Evolutionary conservation across 1,140 invertebrate species (phyloP), one percentile per base, ranked within the genome.

Genomic region (Delia radicum): DNA sequence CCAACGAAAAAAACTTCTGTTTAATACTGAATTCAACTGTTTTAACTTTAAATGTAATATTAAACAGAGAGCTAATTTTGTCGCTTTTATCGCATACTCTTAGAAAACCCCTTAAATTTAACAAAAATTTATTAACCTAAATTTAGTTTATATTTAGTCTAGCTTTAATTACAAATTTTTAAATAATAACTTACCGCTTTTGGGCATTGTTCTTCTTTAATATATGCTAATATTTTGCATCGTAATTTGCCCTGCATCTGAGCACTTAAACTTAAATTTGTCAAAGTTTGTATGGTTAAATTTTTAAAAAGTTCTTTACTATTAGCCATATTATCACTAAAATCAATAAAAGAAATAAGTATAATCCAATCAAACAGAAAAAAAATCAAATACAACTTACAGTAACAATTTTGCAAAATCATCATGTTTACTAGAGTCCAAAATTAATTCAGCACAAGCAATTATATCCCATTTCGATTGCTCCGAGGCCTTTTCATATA

Each of bases 381-480:
- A n/a, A 31, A 61, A 55, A 21, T 63, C 15, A 28, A 4, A 24
- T 46, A 46, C 65, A 74, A 78, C 81, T 77, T 33, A 86, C 84
- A 79, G 78, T 3, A 86, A 78, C 27, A 85, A 27, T 10, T 83
- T 69, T 0, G 82, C 82, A 78, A 85, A 86, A 5, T 80, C 83
- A 67, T 85, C 81, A 61, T 86, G 84, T 74, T 81, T 82, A 27
- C 76, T 81, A 31, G 79, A 74, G 48, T 85, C 82, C 10, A 86
- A 73, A 13, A 86, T 74, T 26, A 82, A 77, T 69, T 85, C 82
- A 0, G 81, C 80, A 75, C 75, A 80, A 3, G 76, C 74, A 2
- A 85, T 85, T 3, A 86, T 85, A 74, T 84, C 81, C 77, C 80
- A 69, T 37, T 79, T 81, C 2, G 81, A 74, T 0, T 75, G 31